These are phyloP conservation scores for Chiridota heheva DNA, from an alignment of 35 echinoderm and acorn worm genomes.

Conservation along the genomic window DNA sequence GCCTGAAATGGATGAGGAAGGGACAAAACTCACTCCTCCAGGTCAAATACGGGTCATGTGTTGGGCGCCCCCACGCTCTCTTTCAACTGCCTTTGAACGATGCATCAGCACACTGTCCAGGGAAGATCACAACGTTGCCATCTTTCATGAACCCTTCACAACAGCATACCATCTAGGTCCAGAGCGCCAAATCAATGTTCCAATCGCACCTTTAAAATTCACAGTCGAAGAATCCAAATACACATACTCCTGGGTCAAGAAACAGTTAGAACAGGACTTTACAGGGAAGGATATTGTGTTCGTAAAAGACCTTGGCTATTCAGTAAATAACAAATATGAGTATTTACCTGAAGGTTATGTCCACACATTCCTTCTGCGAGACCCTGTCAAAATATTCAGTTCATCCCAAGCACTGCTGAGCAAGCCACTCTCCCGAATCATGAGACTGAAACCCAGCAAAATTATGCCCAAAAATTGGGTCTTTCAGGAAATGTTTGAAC, in stretches of 20 bases:
- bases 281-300: slow-evolving; percentile 60
- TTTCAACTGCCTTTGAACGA: slow-evolving; percentile 68
- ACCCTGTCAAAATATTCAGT: slow-evolving; percentile 52
- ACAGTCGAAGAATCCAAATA: slow-evolving; percentile 26
- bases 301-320: slow-evolving; percentile 66
- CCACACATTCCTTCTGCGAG: slow-evolving; percentile 84
- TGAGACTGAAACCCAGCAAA: slow-evolving; percentile 7
- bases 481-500: slow-evolving; percentile 61
- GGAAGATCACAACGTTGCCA: slow-evolving; percentile 45
- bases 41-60: slow-evolving; percentile 58
- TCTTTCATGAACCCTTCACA: slow-evolving; percentile 74
- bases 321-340: slow-evolving; percentile 47
- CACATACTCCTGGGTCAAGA: slow-evolving; percentile 51
- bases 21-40: slow-evolving; percentile 8
- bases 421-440: slow-evolving; percentile 20
- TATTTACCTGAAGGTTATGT: slow-evolving; percentile 63
- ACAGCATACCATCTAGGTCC: slow-evolving; percentile 68
- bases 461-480: slow-evolving; percentile 40
- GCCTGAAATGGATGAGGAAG: slow-evolving; percentile 21
- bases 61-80: slow-evolving; percentile 67
- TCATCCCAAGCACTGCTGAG: slow-evolving; percentile 43
- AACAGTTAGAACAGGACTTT: slow-evolving; percentile 65
- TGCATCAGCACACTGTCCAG: slow-evolving; percentile 51
- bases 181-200: slow-evolving; percentile 32
- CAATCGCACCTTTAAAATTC: slow-evolving; percentile 13